phyloP scores from a whole-genome alignment of 1,140 invertebrate genomes.

The Caerostris darwini region DNA sequence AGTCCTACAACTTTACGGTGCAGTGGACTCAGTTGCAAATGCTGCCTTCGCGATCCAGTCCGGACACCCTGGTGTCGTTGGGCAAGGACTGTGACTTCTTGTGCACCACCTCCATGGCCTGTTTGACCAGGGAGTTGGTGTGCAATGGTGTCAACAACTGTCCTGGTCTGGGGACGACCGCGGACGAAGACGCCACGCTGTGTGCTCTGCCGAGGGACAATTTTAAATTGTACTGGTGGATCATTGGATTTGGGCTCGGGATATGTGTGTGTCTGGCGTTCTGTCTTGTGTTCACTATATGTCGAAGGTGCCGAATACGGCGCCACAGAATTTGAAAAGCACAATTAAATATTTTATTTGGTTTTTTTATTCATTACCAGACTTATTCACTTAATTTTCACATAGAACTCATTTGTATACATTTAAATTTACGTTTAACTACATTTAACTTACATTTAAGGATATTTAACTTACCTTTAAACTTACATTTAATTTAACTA shows the following conservation, averaged over 20 bases:
- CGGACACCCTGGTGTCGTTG: slow-evolving; percentile 75
- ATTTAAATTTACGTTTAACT: no score
- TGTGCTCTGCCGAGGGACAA: slow-evolving; percentile 62
- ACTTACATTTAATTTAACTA: no score
- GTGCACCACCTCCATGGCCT: slow-evolving; percentile 90
- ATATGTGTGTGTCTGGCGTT: slow-evolving; percentile 62
- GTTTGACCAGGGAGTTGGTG: slow-evolving; percentile 89
- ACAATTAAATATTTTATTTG: slow-evolving; percentile 32
- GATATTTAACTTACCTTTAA: no score
- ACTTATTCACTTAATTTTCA: no score
- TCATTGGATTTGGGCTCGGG: slow-evolving; percentile 67
- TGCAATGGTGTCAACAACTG: slow-evolving; percentile 94
- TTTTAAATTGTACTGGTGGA: slow-evolving; percentile 76
- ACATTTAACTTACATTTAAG: no score
- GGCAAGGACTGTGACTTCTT: slow-evolving; percentile 87
- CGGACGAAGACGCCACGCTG: slow-evolving; percentile 65
- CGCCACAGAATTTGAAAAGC: slow-evolving; percentile 69
- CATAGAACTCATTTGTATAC: no score
- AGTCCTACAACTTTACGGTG: slow-evolving; percentile 73
- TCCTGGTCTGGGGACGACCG: slow-evolving; percentile 82
- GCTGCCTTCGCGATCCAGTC: slow-evolving; percentile 68
- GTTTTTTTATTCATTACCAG: not conserved
- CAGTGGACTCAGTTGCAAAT: slow-evolving; percentile 79
- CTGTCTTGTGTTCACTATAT: slow-evolving; percentile 68
- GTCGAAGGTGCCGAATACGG: slow-evolving; percentile 56